A percentile compares a stretch with the other conserved stretches of the same genome.
Conservation (phyloP, 2,113 vertebrate genomes). For the Pangasianodon hypophthalmus region DNA sequence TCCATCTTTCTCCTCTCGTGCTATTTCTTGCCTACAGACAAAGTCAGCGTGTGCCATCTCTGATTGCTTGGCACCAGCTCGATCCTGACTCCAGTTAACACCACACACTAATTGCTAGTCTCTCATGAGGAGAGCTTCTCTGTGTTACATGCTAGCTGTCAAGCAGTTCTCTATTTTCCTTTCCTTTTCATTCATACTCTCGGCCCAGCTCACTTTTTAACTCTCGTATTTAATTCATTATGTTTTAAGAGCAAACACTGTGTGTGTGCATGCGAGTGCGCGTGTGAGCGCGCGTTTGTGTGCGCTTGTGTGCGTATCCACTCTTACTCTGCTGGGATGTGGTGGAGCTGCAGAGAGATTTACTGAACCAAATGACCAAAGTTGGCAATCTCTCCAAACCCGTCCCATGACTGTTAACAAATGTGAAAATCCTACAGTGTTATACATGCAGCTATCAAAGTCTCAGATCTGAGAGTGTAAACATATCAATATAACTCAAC, state of each 20-base stretch:
- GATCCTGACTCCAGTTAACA: constrained; percentile 24
- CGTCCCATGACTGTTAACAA: neutral
- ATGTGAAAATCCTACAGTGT: neutral
- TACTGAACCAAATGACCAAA: neutral
- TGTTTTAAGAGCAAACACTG: neutral
- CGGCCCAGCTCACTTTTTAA: neutral
- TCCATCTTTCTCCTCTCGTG: constrained; percentile 26
- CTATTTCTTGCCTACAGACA: constrained; percentile 37
- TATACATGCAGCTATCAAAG: neutral
- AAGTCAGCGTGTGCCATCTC: constrained; percentile 49
- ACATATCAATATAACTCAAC: neutral
- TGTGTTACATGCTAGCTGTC: constrained; percentile 26
- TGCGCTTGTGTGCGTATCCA: too few relatives aligned
- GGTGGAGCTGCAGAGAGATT: neutral
- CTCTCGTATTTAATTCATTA: neutral
- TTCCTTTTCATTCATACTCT: neutral
- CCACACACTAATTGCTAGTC: constrained; percentile 36
- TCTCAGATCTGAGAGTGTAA: neutral
- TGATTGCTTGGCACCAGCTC: constrained; percentile 42
- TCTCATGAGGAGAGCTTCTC: constrained; percentile 42
- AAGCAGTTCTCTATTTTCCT: constrained; percentile 20
- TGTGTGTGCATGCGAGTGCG: neutral
- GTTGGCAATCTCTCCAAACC: neutral
- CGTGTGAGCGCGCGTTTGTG: neutral
- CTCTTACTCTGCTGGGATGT: too few relatives aligned